A percentile compares a stretch with the other conserved stretches of the same genome.
Conservation (phyloP, 2,888 invertebrate genomes). For the Tachina lurida region DNA sequence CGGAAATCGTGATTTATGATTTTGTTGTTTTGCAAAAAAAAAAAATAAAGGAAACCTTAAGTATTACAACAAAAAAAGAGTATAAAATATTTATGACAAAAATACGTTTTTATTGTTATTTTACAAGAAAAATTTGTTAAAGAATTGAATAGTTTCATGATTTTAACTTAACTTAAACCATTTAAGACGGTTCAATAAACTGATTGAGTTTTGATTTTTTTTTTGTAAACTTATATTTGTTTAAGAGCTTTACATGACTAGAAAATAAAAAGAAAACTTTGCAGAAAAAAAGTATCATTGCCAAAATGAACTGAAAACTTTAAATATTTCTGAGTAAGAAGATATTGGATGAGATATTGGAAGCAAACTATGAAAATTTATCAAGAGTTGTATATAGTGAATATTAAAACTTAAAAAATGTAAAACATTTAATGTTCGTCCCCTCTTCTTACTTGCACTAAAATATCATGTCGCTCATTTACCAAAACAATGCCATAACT, state of each 20-base stretch:
- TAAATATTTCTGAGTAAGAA: neutral
- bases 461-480: no score
- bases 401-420: neutral
- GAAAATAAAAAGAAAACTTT: conserved; percentile 31
- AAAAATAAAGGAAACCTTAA: conserved; percentile 8
- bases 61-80: conserved; percentile 4
- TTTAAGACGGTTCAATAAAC: conserved; percentile 66
- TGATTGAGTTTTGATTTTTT: conserved; percentile 39
- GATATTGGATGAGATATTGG: neutral
- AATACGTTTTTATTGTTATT: conserved; percentile 71
- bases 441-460: no score
- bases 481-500: no score
- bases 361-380: neutral
- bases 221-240: neutral
- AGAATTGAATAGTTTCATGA: conserved; percentile 64
- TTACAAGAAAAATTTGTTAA: conserved; percentile 72
- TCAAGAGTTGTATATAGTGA: neutral
- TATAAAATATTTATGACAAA: conserved; percentile 71
- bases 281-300: neutral
- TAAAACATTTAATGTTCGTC: neutral
- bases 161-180: conserved; percentile 56
- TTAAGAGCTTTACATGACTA: conserved; percentile 39
- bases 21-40: conserved; percentile 53
- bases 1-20: conserved; percentile 72
- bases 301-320: neutral